phyloP scores from a whole-genome alignment of 2,797 vertebrate genomes.

The Melopsittacus undulatus region DNA sequence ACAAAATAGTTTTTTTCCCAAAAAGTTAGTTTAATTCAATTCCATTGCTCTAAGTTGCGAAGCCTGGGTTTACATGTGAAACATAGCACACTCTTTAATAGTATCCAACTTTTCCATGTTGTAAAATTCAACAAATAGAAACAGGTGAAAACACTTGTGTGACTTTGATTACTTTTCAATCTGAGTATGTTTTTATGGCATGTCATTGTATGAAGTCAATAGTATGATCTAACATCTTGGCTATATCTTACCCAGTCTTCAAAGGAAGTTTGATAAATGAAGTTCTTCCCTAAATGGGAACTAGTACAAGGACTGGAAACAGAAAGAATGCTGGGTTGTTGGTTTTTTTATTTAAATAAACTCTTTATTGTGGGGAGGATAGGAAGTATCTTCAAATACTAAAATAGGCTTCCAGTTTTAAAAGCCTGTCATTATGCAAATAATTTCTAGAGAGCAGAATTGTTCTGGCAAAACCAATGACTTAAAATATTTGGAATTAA shows the following conservation, averaged over 20 bases:
- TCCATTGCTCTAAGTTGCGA: not conserved
- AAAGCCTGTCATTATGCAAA: constrained; percentile 20
- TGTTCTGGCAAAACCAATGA: not conserved
- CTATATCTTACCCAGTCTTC: not conserved
- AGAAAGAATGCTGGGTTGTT: not conserved
- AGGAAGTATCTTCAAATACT: not conserved
- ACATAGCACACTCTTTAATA: not conserved
- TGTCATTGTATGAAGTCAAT: not conserved
- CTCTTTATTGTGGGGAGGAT: not conserved
- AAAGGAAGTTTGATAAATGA: not conserved
- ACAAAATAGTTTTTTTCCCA: not conserved
- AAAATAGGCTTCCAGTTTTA: not conserved
- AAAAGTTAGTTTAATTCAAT: not conserved
- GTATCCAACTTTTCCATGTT: not conserved
- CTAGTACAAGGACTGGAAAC: not conserved
- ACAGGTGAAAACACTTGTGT: not conserved
- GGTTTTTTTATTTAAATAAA: not conserved
- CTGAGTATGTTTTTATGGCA: not conserved
- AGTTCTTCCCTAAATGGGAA: not conserved
- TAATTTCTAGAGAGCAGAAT: not conserved
- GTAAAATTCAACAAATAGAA: not conserved
- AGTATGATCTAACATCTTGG: not conserved
- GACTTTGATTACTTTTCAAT: not conserved
- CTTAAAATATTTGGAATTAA: constrained; percentile 2
- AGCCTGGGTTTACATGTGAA: not conserved